Conservation (phyloP, 2,888 invertebrate species). For the Leucoma salicis region DNA sequence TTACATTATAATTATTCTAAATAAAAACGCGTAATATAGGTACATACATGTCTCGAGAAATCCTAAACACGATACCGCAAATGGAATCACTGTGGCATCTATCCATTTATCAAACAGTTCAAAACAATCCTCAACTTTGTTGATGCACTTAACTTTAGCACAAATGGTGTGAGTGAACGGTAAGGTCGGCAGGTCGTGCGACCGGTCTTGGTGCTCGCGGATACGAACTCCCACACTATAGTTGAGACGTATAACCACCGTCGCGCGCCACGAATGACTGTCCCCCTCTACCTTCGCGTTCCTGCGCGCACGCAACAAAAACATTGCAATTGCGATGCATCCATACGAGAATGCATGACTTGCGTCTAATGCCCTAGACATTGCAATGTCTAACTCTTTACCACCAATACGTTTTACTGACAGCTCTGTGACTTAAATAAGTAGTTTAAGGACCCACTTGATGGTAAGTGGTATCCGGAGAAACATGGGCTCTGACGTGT, state of each 20-base stretch:
- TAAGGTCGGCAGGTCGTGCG: slow-evolving; percentile 81
- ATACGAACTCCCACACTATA: slow-evolving; percentile 23
- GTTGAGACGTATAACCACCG: slow-evolving; percentile 34
- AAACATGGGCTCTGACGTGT: too few species aligned
- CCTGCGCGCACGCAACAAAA: slow-evolving; percentile 37
- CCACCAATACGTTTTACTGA: too few species aligned
- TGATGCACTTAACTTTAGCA: slow-evolving; percentile 65
- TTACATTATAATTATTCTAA: too few species aligned
- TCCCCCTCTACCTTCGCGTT: slow-evolving; percentile 20
- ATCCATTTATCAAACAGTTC: slow-evolving; percentile 33
- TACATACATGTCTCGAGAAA: slow-evolving; percentile 49
- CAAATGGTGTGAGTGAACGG: slow-evolving; percentile 73
- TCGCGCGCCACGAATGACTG: slow-evolving; percentile 40
- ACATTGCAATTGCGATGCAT: slow-evolving; percentile 39
- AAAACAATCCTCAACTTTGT: slow-evolving; percentile 36
- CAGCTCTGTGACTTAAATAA: too few species aligned
- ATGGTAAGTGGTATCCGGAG: background rate
- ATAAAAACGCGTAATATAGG: too few species aligned
- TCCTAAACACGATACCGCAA: slow-evolving; percentile 36
- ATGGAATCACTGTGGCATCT: slow-evolving; percentile 40
- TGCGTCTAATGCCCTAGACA: too few species aligned
- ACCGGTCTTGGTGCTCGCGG: slow-evolving; percentile 74
- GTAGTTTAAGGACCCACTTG: background rate
- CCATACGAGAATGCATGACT: slow-evolving; percentile 18
- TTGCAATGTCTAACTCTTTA: too few species aligned